phyloP scores from a whole-genome alignment of 1,140 invertebrate genomes.

The Protaetia brevitarsis region DNA sequence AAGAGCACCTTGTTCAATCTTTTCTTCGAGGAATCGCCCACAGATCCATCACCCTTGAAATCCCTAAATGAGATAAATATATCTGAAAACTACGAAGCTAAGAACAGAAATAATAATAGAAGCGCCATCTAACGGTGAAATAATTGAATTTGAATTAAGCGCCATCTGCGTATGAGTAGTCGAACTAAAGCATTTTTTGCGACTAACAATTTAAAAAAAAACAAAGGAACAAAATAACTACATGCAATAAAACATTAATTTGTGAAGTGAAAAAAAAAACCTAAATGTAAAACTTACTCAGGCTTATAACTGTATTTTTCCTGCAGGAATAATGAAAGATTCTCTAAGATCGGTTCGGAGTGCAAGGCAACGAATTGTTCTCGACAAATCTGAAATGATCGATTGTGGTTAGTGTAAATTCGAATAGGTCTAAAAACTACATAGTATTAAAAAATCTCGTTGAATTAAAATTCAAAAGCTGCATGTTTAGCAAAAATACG shows the following conservation, averaged over 20 bases:
- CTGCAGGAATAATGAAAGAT: slow-evolving; percentile 76
- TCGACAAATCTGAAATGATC: slow-evolving; percentile 73
- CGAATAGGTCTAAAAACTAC: no score
- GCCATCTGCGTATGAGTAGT: no score
- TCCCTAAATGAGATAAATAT: slow-evolving; percentile 47
- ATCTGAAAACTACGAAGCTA: neutral
- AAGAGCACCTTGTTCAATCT: slow-evolving; percentile 61
- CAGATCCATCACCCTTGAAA: slow-evolving; percentile 52
- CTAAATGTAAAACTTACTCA: no score
- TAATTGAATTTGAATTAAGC: no score
- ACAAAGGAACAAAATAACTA: no score
- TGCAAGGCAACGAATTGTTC: slow-evolving; percentile 96
- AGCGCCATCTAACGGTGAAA: no score
- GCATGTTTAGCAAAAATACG: neutral
- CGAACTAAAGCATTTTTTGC: no score
- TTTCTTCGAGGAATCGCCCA: slow-evolving; percentile 55
- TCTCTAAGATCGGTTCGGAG: slow-evolving; percentile 85
- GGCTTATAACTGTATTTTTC: slow-evolving; percentile 62
- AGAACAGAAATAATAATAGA: neutral
- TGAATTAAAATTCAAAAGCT: slow-evolving; percentile 29
- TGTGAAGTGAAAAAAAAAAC: no score
- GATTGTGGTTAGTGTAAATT: no score
- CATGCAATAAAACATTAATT: no score
- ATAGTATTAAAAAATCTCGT: no score
- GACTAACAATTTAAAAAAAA: no score